Base-by-base conservation (phyloP, 2,797 vertebrate species). In the Propithecus deckenii region DNA sequence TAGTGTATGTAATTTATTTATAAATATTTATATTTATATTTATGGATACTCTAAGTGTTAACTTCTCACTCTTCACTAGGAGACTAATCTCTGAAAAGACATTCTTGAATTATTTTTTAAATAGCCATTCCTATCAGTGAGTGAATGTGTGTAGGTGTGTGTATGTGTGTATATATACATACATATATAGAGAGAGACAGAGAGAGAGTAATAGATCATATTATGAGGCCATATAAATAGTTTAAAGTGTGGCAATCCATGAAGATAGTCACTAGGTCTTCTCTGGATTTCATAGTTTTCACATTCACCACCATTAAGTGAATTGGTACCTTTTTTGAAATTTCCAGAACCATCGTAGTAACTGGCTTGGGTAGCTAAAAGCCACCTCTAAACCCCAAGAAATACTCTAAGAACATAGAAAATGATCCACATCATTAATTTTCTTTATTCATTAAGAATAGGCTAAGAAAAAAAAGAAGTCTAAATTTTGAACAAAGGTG, bases 81-180 rank as follows among this genome's bases (percentile, higher is more conserved):
- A 88, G 1, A 81, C 11, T 17, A 18, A 52, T 81, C 52, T 84
- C 63, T 79, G 75, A 6, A 94, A 84, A 86, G 14, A 38, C 4
- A 67, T 25, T n/a, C 7, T 75, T 85, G 4, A 22, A 48, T 46
- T 84, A 28, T 25, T 55, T 86, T 76, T 61, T 13, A 57, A 89
- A 57, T 92, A 30, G 20, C 8, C 52, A 35, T 86, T 83, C 38
- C 14, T 65, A n/a, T 59, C 20, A 20, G 18, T 63, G 20, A 57
- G 1, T 63, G 63, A n/a, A 5, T 18, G 7, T 48, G 28, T 85
- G 5, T 89, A 20, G 50, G 10, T 46, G 0, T 41, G 14, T 55
- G 0, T 57, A 3, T 41, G 1, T 25, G 4, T 11, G 0, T n/a
- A 9, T 10, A 0, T n/a, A 18, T 61, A 15, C 23, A 11, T 30